These are phyloP conservation scores for Plagiodera versicolora DNA, from an alignment of 2,888 invertebrate species.

Conservation along the genomic window DNA sequence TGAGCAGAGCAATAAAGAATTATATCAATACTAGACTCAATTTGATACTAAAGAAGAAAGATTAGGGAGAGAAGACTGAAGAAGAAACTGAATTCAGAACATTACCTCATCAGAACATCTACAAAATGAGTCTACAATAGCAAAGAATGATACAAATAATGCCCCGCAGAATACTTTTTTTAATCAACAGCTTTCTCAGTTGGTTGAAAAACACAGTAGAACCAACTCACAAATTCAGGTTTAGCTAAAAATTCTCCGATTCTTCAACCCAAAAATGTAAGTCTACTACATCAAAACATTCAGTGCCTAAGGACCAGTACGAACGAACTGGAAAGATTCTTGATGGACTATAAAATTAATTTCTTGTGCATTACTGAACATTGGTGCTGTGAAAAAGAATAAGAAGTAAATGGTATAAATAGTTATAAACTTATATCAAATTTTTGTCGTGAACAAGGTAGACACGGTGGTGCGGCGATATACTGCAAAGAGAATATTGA, in stretches of 20 bases:
- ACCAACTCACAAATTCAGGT: background rate
- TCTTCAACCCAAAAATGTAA: conserved; percentile 1
- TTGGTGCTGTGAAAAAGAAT: conserved; percentile 3
- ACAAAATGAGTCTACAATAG: background rate
- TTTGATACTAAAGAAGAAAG: background rate
- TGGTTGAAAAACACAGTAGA: background rate
- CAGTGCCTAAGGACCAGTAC: no score
- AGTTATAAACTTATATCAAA: background rate
- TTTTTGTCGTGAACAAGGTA: no score
- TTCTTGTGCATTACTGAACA: background rate
- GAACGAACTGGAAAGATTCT: conserved; percentile 1
- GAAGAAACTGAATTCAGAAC: no score
- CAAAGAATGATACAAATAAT: conserved; percentile 3
- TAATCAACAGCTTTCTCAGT: background rate
- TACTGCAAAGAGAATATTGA: no score
- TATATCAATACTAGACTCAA: background rate
- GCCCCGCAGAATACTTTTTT: background rate
- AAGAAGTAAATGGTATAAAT: background rate
- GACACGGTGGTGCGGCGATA: no score
- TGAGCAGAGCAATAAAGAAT: conserved; percentile 1
- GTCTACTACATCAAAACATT: background rate
- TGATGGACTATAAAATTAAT: background rate
- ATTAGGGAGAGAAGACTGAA: background rate
- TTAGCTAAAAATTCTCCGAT: background rate
- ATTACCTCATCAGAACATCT: no score